These are phyloP conservation scores for Tortrix viridana DNA, from an alignment of 2,888 invertebrate genomes.

Conservation along the genomic window DNA sequence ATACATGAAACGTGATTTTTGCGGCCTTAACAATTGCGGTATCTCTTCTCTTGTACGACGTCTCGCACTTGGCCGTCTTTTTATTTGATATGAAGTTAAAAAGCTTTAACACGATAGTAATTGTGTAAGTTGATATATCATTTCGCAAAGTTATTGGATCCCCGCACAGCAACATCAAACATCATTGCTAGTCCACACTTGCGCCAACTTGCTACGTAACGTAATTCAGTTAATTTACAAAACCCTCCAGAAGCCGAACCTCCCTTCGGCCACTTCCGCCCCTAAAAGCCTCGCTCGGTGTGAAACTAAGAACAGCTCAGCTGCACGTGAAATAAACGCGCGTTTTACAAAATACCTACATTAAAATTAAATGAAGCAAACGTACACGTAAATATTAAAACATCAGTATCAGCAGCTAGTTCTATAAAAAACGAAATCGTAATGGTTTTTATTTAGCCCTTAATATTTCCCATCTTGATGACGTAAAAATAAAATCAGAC, in stretches of 20 bases:
- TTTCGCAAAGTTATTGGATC: neutral
- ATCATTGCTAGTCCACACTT: neutral
- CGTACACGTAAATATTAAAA: too few species aligned
- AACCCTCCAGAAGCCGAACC: constrained; percentile 32
- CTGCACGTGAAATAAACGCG: neutral
- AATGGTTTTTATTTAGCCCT: too few species aligned
- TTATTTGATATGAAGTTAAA: too few species aligned
- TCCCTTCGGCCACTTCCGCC: constrained; percentile 35
- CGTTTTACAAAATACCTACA: neutral
- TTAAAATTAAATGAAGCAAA: neutral
- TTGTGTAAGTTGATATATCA: neutral
- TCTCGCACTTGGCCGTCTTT: too few species aligned
- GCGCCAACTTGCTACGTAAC: constrained; percentile 16
- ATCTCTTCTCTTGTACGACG: too few species aligned
- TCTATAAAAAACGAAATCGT: too few species aligned
- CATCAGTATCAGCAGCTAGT: too few species aligned
- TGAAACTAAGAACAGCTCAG: constrained; percentile 14
- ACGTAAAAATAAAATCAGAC: too few species aligned
- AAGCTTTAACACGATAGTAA: too few species aligned
- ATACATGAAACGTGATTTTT: too few species aligned
- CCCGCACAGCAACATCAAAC: neutral
- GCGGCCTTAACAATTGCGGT: too few species aligned
- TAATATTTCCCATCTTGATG: too few species aligned
- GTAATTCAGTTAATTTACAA: constrained; percentile 36
- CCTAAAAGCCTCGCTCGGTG: constrained; percentile 28